Conservation (phyloP, 1,140 invertebrate species). For the Hypothenemus hampei region DNA sequence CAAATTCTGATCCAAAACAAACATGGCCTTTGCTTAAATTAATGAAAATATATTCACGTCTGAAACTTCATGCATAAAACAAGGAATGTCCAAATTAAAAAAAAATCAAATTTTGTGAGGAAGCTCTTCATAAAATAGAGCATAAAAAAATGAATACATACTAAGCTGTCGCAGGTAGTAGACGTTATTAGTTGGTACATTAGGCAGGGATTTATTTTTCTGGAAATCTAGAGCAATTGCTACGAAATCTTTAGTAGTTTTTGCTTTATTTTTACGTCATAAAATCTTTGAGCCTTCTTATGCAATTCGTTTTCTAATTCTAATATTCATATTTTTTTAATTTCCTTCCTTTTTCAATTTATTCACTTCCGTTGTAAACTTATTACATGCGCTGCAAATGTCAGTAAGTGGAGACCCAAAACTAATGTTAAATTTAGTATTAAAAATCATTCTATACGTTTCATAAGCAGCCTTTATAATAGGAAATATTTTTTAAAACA, state of each 20-base stretch:
- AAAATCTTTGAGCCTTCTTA: slow-evolving; percentile 7
- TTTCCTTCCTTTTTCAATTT: neutral
- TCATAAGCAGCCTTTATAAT: neutral
- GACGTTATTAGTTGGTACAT: neutral
- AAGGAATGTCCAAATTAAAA: no score
- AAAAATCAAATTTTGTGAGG: no score
- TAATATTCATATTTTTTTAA: slow-evolving; percentile 3
- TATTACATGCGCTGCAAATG: neutral
- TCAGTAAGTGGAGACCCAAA: slow-evolving; percentile 2
- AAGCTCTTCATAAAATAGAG: no score
- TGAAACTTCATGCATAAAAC: no score
- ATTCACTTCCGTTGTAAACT: neutral
- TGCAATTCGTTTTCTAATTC: slow-evolving; percentile 5
- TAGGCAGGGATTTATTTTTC: slow-evolving; percentile 4
- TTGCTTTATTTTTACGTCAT: slow-evolving; percentile 6
- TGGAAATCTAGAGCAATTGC: slow-evolving; percentile 6
- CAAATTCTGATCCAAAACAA: no score
- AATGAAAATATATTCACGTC: no score
- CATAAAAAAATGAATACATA: no score
- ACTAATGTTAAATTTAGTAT: slow-evolving; percentile 6
- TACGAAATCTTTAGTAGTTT: slow-evolving; percentile 2
- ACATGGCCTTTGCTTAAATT: no score
- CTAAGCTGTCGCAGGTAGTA: neutral
- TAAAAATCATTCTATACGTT: slow-evolving; percentile 8
- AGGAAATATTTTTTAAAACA: slow-evolving; percentile 1